These are phyloP conservation scores for Chrysina gloriosa DNA, from an alignment of 2,888 invertebrate species.

Conservation along the genomic window DNA sequence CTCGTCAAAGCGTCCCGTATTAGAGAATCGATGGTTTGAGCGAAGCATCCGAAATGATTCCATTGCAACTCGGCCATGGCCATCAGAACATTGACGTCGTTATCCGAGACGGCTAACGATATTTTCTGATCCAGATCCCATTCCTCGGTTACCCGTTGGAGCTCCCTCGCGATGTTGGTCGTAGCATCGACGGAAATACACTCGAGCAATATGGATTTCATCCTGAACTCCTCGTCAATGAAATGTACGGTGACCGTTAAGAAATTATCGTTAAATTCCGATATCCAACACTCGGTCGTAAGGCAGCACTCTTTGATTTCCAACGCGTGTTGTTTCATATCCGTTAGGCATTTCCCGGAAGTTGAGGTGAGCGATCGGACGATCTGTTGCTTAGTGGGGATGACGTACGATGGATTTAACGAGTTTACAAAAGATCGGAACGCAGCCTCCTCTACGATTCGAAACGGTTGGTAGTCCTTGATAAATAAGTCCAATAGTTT, in stretches of 20 bases:
- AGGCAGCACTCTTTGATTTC: constrained; percentile 47
- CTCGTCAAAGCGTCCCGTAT: constrained; percentile 11
- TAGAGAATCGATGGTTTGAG: constrained; percentile 25
- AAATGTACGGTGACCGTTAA: constrained; percentile 52
- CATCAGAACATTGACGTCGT: not conserved
- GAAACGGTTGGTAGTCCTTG: constrained; percentile 21
- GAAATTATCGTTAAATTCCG: constrained; percentile 51
- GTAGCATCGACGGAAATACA: constrained; percentile 50
- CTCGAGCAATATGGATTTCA: constrained; percentile 49
- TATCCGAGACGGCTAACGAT: constrained; percentile 45
- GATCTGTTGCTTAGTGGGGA: constrained; percentile 21
- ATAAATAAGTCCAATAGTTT: constrained; percentile 28
- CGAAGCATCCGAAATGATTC: constrained; percentile 36
- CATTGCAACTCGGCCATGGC: constrained; percentile 16
- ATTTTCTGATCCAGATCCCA: constrained; percentile 53
- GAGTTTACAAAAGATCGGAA: constrained; percentile 27
- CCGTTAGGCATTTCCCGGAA: constrained; percentile 18
- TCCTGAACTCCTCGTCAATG: constrained; percentile 48
- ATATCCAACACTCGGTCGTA: constrained; percentile 56
- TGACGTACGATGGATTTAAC: constrained; percentile 6
- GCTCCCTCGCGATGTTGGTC: constrained; percentile 48
- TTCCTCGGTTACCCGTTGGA: constrained; percentile 48
- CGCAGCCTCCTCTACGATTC: constrained; percentile 22
- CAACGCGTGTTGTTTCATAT: constrained; percentile 39
- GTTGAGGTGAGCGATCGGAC: not conserved